These are phyloP conservation scores for Patella pellucida DNA, from an alignment of 2,888 invertebrate species.

Conservation along the genomic window DNA sequence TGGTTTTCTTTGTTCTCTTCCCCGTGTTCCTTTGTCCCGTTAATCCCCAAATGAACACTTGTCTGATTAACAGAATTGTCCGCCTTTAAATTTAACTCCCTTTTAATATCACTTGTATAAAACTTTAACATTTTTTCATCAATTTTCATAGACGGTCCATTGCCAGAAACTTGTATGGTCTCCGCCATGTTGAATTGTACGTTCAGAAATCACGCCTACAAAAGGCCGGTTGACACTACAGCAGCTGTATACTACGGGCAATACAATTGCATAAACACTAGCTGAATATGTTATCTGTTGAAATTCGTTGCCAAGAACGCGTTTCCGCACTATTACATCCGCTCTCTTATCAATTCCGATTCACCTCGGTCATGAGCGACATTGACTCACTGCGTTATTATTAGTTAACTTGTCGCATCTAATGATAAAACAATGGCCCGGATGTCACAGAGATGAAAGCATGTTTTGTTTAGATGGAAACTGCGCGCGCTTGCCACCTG, in stretches of 20 bases:
- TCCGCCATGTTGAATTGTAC: background rate
- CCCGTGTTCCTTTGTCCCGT: conserved; percentile 25
- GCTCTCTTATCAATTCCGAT: background rate
- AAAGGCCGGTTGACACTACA: background rate
- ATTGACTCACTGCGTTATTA: too few species aligned
- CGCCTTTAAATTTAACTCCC: background rate
- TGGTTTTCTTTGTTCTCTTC: conserved; percentile 37
- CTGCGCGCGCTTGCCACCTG: too few species aligned
- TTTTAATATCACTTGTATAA: conserved; percentile 1
- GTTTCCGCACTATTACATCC: background rate
- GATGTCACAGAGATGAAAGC: too few species aligned
- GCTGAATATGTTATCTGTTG: background rate
- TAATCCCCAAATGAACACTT: conserved; percentile 8
- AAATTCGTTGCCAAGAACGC: conserved; percentile 6
- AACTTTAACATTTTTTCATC: conserved; percentile 2
- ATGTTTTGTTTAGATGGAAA: too few species aligned
- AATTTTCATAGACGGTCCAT: conserved; percentile 8
- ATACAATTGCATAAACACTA: background rate
- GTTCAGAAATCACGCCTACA: background rate
- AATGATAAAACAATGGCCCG: too few species aligned
- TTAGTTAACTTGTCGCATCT: too few species aligned
- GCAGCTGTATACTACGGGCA: background rate
- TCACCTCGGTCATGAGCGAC: too few species aligned
- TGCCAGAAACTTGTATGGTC: conserved; percentile 6
- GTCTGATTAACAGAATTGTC: conserved; percentile 3